These are phyloP conservation scores for Nymphalis c-album DNA, from an alignment of 2,888 invertebrate genomes.

Conservation along the genomic window DNA sequence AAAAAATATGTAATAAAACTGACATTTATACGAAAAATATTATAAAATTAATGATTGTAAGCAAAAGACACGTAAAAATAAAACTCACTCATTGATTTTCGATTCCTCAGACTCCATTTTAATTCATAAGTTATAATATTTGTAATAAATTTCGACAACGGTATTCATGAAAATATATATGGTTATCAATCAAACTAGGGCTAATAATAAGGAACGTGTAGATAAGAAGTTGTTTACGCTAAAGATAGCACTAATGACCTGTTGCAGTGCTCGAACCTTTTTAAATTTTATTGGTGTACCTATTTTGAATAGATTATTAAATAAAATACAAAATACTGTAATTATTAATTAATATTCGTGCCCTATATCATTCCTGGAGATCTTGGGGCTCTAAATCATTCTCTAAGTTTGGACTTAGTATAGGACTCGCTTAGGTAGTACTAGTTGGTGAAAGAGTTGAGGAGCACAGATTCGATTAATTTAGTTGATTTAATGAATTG, in stretches of 20 bases:
- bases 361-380: too few relatives aligned
- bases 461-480: too few relatives aligned
- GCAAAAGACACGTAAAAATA: background rate
- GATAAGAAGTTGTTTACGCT: slow-evolving; percentile 30
- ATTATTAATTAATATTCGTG: too few relatives aligned
- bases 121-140: background rate
- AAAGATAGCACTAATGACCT: slow-evolving; percentile 10
- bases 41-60: too few relatives aligned
- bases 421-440: too few relatives aligned
- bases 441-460: too few relatives aligned
- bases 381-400: too few relatives aligned
- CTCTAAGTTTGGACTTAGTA: too few relatives aligned
- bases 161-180: slow-evolving; percentile 18
- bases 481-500: too few relatives aligned
- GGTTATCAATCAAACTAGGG: slow-evolving; percentile 23
- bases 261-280: background rate
- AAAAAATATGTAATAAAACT: background rate
- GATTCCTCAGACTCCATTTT: background rate
- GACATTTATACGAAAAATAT: background rate
- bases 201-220: slow-evolving; percentile 14
- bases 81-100: background rate
- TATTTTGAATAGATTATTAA: too few relatives aligned
- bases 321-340: too few relatives aligned
- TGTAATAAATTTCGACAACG: background rate
- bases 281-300: background rate